Base-by-base conservation (phyloP, 2,113 vertebrate species). In the Antigone vipio region DNA sequence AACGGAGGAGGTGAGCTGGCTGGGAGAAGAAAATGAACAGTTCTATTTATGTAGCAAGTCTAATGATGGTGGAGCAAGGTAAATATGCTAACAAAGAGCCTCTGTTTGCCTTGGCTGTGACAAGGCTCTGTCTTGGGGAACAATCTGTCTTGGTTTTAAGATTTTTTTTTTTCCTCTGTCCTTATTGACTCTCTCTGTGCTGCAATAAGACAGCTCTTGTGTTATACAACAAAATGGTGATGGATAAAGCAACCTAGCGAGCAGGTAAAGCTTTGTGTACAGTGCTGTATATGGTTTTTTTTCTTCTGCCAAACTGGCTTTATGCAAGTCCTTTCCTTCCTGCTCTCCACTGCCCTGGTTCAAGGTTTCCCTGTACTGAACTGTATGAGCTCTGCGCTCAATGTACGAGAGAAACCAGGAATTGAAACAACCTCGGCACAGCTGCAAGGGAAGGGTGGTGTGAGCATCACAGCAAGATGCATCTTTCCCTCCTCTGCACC, bases 201-300 rank as follows among this genome's bases (percentile, higher is more conserved):
- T 53, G 83, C 64, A 1, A 3, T 18, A 40, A 62, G 78, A 14
- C 52, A 11, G 52, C 68, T 45, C 69, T 29, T 10, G 29, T 21
- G 3, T 55, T 69, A 11, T 45, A 45, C 6, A 55, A 29, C 6
- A 11, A 7, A 82, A 18, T 4, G 29, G n/a, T 3, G 88, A 56
- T 44, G 60, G 78, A 55, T 53, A 47, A 58, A 85, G n/a, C 53
- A 78, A 26, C 19, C 29, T 26, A 12, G 32, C 1, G 9, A 56
- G 67, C 38, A 38, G 82, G 67, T 56, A 22, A 10, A 83, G 77
- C 62, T 68, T 6, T 1, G 0, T 35, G 56, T 16, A 0, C 13
- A 5, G 45, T 12, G 34, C 38, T 55, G 1, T 3, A 9, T 2
- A 3, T 0, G 1, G 1, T 11, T 4, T 29, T 47, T 30, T 7